These are phyloP conservation scores for Haplochromis burtoni DNA, from an alignment of 2,113 vertebrate species.

Conservation along the genomic window DNA sequence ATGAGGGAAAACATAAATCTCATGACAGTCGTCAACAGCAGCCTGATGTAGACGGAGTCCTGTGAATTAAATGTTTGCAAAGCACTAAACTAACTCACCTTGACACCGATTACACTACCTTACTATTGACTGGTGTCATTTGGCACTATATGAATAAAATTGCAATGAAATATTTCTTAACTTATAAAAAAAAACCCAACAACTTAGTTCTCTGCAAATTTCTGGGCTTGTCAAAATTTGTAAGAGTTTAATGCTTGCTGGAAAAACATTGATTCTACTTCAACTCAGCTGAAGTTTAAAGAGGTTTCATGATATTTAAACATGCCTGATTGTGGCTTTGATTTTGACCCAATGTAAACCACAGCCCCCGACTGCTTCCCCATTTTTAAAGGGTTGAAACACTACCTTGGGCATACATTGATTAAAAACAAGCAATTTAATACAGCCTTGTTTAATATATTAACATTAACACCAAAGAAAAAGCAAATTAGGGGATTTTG, in stretches of 20 bases:
- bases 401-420: background rate
- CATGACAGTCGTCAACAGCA: background rate
- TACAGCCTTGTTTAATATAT: background rate
- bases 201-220: background rate
- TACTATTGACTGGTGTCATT: background rate
- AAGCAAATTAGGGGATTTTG: background rate
- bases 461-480: background rate
- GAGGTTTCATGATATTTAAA: background rate
- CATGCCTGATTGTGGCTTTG: background rate
- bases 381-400: background rate
- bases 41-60: background rate
- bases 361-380: background rate
- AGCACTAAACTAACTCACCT: background rate
- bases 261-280: background rate
- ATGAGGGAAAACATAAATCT: background rate
- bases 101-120: background rate
- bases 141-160: background rate
- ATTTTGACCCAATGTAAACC: background rate
- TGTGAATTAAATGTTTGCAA: background rate
- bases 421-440: background rate
- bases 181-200: background rate
- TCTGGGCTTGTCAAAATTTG: background rate
- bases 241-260: fast-evolving
- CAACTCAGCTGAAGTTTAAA: background rate
- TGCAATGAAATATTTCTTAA: background rate